These are phyloP conservation scores for Calliopum simillimum DNA, from an alignment of 2,888 invertebrate species.

Conservation along the genomic window DNA sequence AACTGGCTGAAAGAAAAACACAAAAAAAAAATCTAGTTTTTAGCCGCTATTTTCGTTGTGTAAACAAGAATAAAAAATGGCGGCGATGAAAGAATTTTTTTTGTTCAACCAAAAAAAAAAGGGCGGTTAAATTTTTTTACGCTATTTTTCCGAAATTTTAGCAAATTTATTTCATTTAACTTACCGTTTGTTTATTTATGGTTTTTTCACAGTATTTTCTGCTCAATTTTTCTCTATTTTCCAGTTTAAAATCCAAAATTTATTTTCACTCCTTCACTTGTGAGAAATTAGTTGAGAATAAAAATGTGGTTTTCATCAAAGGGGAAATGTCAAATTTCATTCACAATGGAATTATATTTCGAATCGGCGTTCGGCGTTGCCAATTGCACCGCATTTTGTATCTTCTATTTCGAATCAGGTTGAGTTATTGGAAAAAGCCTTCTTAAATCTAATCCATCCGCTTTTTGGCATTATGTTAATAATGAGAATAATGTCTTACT, in stretches of 20 bases:
- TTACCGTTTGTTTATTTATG: constrained; percentile 31
- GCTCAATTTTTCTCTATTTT: constrained; percentile 37
- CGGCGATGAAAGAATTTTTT: constrained; percentile 24
- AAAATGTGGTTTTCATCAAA: constrained; percentile 32
- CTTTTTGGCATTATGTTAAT: too few relatives aligned
- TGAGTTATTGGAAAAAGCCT: too few relatives aligned
- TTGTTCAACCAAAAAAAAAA: constrained; percentile 38
- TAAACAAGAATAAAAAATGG: constrained; percentile 46
- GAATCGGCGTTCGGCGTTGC: too few relatives aligned
- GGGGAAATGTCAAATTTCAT: too few relatives aligned
- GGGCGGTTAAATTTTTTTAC: constrained; percentile 44
- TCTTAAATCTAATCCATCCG: too few relatives aligned
- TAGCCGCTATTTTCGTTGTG: constrained; percentile 29
- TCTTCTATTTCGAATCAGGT: too few relatives aligned
- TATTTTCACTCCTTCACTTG: constrained; percentile 44
- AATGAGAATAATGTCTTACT: too few relatives aligned
- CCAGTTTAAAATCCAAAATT: constrained; percentile 47
- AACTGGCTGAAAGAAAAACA: constrained; percentile 40
- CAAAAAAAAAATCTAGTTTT: constrained; percentile 17
- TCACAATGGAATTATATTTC: too few relatives aligned
- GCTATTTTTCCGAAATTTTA: constrained; percentile 10
- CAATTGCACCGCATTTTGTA: too few relatives aligned
- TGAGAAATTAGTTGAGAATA: constrained; percentile 31
- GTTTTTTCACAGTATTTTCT: constrained; percentile 30
- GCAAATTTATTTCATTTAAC: constrained; percentile 27